phyloP scores from a whole-genome alignment of 2,888 invertebrate species.

The Tetragonula carbonaria region DNA sequence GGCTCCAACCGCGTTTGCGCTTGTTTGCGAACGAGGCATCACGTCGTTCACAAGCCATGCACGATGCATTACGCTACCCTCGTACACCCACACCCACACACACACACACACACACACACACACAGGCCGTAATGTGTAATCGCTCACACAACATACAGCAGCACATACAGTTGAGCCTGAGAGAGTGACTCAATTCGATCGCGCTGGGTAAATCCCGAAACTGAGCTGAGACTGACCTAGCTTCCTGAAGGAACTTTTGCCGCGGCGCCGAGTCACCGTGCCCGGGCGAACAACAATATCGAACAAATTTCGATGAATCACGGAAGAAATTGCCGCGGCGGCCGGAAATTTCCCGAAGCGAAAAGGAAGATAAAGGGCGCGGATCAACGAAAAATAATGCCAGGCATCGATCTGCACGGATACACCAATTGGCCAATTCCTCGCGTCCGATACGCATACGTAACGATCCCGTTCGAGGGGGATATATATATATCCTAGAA shows the following conservation, averaged over 20 bases:
- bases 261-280: not conserved
- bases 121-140: no score
- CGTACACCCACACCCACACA: slow-evolving; percentile 13
- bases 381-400: not conserved
- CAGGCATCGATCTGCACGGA: not conserved
- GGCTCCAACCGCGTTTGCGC: slow-evolving; percentile 18
- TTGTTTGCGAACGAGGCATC: slow-evolving; percentile 2
- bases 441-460: not conserved
- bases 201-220: slow-evolving; percentile 49
- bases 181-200: slow-evolving; percentile 60
- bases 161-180: no score
- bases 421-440: slow-evolving; percentile 10
- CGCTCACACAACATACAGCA: no score
- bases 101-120: not conserved
- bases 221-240: slow-evolving; percentile 8
- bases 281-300: slow-evolving; percentile 1
- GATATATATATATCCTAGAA: not conserved
- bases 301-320: slow-evolving; percentile 22
- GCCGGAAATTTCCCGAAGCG: not conserved
- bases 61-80: slow-evolving; percentile 2
- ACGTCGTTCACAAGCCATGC: not conserved
- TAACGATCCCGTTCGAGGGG: not conserved
- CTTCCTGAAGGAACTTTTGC: slow-evolving; percentile 8
- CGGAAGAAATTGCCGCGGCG: not conserved
- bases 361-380: not conserved